Conservation (phyloP, 2,888 invertebrate species). For the Sarcophaga rosellei region DNA sequence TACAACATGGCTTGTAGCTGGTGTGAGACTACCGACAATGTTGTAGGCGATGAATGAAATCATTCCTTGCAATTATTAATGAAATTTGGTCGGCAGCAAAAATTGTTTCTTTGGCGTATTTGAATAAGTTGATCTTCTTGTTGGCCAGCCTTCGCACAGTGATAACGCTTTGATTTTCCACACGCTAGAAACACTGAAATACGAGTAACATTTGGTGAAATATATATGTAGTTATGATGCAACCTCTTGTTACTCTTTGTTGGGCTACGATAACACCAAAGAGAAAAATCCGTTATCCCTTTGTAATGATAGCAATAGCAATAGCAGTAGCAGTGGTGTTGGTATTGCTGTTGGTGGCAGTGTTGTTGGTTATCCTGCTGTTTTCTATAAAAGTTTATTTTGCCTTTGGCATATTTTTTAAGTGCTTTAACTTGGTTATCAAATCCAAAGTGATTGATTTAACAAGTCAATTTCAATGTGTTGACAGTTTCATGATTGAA, state of each 20-base stretch:
- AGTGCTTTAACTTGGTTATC: constrained; percentile 62
- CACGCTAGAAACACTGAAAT: constrained; percentile 10
- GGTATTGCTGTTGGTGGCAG: constrained; percentile 7
- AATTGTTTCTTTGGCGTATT: too few relatives aligned
- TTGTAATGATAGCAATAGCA: background rate
- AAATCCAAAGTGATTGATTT: constrained; percentile 69
- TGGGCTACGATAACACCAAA: constrained; percentile 13
- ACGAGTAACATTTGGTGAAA: background rate
- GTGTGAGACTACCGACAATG: too few relatives aligned
- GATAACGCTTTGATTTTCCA: background rate
- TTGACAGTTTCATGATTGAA: constrained; percentile 71
- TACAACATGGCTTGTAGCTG: too few relatives aligned
- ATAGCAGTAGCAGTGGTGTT: background rate
- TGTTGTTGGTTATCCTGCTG: constrained; percentile 19
- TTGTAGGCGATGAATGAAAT: too few relatives aligned
- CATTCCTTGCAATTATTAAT: too few relatives aligned
- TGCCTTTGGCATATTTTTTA: constrained; percentile 64
- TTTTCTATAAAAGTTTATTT: constrained; percentile 46
- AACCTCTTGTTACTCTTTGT: background rate
- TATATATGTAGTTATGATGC: too few relatives aligned
- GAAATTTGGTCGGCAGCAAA: too few relatives aligned
- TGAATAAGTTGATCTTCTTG: background rate
- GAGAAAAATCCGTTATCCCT: background rate
- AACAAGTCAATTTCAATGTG: constrained; percentile 69
- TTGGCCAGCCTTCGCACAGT: background rate